Evolutionary conservation across 2,888 invertebrate species (phyloP), one percentile per base, ranked within the genome.

Genomic region (Synergus itoensis): DNA sequence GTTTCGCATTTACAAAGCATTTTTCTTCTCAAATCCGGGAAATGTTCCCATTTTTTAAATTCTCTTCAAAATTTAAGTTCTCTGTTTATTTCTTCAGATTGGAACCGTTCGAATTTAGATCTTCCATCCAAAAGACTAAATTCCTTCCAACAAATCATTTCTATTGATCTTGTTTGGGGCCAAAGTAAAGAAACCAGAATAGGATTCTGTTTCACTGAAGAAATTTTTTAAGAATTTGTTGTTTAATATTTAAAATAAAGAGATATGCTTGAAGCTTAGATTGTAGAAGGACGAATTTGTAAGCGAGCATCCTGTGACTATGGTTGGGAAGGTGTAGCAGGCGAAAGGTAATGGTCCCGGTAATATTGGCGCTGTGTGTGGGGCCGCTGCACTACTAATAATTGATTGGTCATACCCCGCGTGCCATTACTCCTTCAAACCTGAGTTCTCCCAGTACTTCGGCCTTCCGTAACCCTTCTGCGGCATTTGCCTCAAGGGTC

Each of bases 381-480:
- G 88, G 88, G 89, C 88, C 90, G 89, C 89, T 91, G 90, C 91
- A 92, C 91, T 92, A 92, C 90, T 92, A 91, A 90, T 92, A 92
- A 92, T 92, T 92, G 92, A 92, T 92, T 92, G 91, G 92, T 92
- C 92, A 92, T 92, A 92, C 92, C 88, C 86, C 82, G 87, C 87
- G 85, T 88, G 87, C 89, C 88, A 90, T 91, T 91, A 91, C 88
- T 89, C 88, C 88, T 90, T 90, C 89, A 89, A 89, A 90, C 89
- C 89, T 88, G 84, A 82, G 87, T 84, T 87, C 85, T 83, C 83
- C 83, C 80, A 67, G 78, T 81, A 84, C 84, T 84, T 83, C 85
- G 80, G 86, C 86, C 88, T 88, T 88, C 87, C 87, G 87, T 85
- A 86, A 87, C 86, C 86, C 86, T 85, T 85, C 82, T 77, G 81